These are phyloP conservation scores for Pammene aurita DNA, from an alignment of 2,888 invertebrate species.

Conservation along the genomic window DNA sequence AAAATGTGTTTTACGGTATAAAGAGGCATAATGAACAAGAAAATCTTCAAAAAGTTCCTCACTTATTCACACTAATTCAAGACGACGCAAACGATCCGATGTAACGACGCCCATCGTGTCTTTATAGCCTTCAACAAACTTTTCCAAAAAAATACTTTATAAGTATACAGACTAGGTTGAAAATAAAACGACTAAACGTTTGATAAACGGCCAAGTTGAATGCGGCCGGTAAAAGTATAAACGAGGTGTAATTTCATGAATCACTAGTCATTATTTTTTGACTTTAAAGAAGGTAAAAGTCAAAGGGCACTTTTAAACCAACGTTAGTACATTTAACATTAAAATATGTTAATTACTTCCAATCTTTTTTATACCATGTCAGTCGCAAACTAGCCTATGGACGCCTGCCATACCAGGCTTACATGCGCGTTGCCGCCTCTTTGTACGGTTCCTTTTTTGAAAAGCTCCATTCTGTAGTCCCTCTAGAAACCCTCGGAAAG, in stretches of 20 bases:
- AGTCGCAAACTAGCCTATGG: too few relatives aligned
- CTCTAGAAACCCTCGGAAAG: too few relatives aligned
- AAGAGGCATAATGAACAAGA: neutral
- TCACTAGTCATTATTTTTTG: conserved; percentile 31
- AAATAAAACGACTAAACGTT: conserved; percentile 3
- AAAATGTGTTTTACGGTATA: neutral
- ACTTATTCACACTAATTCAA: conserved; percentile 16
- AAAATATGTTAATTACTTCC: too few relatives aligned
- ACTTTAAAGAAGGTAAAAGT: conserved; percentile 9
- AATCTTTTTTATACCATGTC: too few relatives aligned
- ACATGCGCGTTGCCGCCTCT: too few relatives aligned
- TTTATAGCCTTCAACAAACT: neutral
- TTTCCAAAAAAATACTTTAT: neutral
- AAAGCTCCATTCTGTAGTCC: too few relatives aligned
- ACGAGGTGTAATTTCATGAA: conserved; percentile 30
- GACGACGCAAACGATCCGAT: neutral
- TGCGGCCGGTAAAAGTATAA: conserved; percentile 14
- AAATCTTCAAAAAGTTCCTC: conserved; percentile 8
- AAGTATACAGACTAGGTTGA: neutral
- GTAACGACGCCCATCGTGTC: neutral
- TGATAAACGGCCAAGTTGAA: conserved; percentile 4
- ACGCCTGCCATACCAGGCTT: too few relatives aligned
- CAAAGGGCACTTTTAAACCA: conserved; percentile 1
- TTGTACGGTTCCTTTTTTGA: too few relatives aligned
- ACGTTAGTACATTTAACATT: too few relatives aligned